Base-by-base conservation (phyloP, 2,113 vertebrate genomes). In the Phyllopteryx taeniolatus region DNA sequence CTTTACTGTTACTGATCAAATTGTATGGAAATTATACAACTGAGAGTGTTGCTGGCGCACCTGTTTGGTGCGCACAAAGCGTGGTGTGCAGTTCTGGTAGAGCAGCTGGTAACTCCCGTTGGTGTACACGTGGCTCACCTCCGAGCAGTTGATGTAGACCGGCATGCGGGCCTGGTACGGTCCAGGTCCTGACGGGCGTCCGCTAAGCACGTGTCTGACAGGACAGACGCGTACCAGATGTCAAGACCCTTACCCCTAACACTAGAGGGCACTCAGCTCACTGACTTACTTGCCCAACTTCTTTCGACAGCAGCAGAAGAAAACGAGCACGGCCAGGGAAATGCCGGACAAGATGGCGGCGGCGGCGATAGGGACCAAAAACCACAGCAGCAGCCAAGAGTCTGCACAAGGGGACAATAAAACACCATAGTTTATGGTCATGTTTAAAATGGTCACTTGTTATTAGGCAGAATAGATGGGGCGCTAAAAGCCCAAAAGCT, bases 91-190 rank as follows among this genome's bases (percentile, higher is more conserved):
- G 86, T 94, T 94, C 84, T 94, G 91, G 79, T 94, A 94, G 2
- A 94, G 79, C 15, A 93, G 89, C 35, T 94, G 92, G 78, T 93
- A 94, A 86, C 92, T 93, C 70, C 93, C 93, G 20, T 94, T 94
- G 68, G 84, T 91, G 84, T 94, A 94, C 76, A 93, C 70, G 74
- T 93, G 80, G 44, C 90, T 91, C 8, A 93, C 92, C 70, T 93
- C 92, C 8, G 89, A 88, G 79, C 91, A 93, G 86, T 94, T 94
- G 31, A 93, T 90, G 67, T 94, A 94, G 39, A 94, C 87, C 0
- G 92, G 91, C 70, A 67, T 84, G 35, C 47, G 85, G 33, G 90
- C 88, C 77, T 90, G 91, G 83, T 91, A 92, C 65, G 91, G 79
- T 6, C 71, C 76, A 43, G 83, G 0, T 35, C 73, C 78, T 61